Conservation (phyloP, 1,140 invertebrate species). For the Argopecten irradians region DNA sequence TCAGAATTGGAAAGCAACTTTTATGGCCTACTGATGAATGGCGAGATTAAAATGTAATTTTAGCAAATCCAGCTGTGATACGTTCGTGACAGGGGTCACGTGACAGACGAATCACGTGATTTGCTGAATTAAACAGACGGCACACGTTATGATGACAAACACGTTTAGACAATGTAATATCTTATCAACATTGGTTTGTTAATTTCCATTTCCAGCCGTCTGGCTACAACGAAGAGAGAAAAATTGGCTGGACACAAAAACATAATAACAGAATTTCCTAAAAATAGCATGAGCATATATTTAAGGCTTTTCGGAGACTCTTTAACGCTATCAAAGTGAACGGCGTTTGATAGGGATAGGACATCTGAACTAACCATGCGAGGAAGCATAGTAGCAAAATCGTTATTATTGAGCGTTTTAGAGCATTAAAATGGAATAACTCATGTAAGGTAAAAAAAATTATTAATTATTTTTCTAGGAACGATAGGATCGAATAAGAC, state of each 20-base stretch:
- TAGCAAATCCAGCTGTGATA: background rate
- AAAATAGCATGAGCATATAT: background rate
- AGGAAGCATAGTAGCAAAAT: too few relatives aligned
- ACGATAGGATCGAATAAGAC: too few relatives aligned
- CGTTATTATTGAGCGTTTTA: too few relatives aligned
- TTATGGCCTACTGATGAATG: background rate
- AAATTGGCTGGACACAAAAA: background rate
- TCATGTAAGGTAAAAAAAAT: too few relatives aligned
- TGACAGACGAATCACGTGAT: background rate
- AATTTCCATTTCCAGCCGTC: background rate
- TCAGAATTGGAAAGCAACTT: background rate
- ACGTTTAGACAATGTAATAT: background rate
- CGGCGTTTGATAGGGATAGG: too few relatives aligned
- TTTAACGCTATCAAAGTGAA: too few relatives aligned
- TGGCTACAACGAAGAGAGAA: background rate
- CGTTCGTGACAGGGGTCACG: background rate
- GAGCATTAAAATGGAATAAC: too few relatives aligned
- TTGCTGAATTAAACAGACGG: background rate
- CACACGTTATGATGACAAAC: background rate
- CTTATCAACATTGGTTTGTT: background rate
- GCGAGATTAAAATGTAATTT: constrained; percentile 1
- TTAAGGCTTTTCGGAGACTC: too few relatives aligned
- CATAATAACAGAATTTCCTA: background rate
- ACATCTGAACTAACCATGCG: too few relatives aligned
- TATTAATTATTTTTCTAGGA: too few relatives aligned